These are phyloP conservation scores for Lysiphlebus fabarum DNA, from an alignment of 1,140 invertebrate species.

Conservation along the genomic window DNA sequence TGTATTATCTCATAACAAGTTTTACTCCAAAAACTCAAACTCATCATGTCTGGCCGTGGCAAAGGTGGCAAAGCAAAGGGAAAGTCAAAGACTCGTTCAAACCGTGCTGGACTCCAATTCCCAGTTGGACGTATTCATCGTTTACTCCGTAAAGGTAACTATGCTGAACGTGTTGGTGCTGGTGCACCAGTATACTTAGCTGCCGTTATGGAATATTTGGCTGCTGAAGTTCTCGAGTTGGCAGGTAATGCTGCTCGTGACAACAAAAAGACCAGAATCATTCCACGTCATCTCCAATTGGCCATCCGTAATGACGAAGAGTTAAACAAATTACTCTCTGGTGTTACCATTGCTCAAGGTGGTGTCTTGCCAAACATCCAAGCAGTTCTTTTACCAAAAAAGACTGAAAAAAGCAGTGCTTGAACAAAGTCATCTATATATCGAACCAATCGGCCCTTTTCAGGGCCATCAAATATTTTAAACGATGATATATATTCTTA, in stretches of 20 bases:
- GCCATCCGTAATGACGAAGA: conserved; percentile 7
- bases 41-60: conserved; percentile 5
- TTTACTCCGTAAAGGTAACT: conserved; percentile 4
- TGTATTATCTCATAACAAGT: too few species aligned
- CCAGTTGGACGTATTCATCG: conserved; percentile 5
- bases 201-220: conserved; percentile 2
- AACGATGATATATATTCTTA: too few species aligned
- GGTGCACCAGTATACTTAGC: background rate
- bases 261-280: conserved; percentile 5
- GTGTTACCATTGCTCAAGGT: conserved; percentile 1
- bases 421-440: background rate
- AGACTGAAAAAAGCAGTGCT: conserved; percentile 5
- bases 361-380: conserved; percentile 1
- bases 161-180: conserved; percentile 7
- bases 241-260: conserved; percentile 7
- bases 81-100: conserved; percentile 5
- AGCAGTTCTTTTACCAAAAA: background rate
- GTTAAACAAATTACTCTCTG: background rate
- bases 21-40: too few species aligned
- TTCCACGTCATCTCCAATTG: conserved; percentile 1
- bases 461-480: background rate
- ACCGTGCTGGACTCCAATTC: conserved; percentile 1
- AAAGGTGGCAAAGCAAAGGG: conserved; percentile 5
- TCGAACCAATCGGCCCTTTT: conserved; percentile 5
- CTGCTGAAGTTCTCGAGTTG: conserved; percentile 6